phyloP scores from a whole-genome alignment of 2,888 invertebrate species.

The Hirtodrosophila trivittata region DNA sequence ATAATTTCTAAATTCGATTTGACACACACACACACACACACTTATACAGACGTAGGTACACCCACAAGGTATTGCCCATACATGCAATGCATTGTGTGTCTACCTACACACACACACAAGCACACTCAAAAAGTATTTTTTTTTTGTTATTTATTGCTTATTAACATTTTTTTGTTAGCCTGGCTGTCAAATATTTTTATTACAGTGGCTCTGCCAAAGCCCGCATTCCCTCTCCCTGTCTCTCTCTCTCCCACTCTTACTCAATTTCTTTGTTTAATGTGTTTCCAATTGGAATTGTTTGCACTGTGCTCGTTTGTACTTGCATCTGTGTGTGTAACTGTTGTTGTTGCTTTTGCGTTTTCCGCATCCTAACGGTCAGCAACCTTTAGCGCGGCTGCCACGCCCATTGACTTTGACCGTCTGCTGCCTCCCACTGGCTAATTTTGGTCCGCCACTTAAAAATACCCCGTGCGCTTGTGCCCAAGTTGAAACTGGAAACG shows the following conservation, averaged over 20 bases:
- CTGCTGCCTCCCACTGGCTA: constrained; percentile 29
- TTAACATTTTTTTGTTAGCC: constrained; percentile 57
- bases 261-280: constrained; percentile 33
- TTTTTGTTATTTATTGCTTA: constrained; percentile 69
- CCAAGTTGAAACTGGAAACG: constrained; percentile 37
- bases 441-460: constrained; percentile 38
- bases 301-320: constrained; percentile 11
- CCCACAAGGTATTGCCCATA: constrained; percentile 61
- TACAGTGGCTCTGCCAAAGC: constrained; percentile 29
- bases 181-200: constrained; percentile 52
- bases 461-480: constrained; percentile 25
- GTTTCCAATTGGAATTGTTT: constrained; percentile 27
- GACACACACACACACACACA: constrained; percentile 23
- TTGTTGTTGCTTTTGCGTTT: constrained; percentile 41
- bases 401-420: constrained; percentile 62
- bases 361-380: constrained; percentile 68
- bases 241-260: constrained; percentile 4
- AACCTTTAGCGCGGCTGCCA: constrained; percentile 44
- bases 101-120: constrained; percentile 8
- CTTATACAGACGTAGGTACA: constrained; percentile 29
- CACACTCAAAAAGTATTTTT: constrained; percentile 30
- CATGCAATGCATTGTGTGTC: constrained; percentile 55
- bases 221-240: neutral
- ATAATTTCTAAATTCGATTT: constrained; percentile 57
- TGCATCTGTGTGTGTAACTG: no score